phyloP scores from a whole-genome alignment of 1,140 invertebrate genomes.

The Bombus pyrosoma region DNA sequence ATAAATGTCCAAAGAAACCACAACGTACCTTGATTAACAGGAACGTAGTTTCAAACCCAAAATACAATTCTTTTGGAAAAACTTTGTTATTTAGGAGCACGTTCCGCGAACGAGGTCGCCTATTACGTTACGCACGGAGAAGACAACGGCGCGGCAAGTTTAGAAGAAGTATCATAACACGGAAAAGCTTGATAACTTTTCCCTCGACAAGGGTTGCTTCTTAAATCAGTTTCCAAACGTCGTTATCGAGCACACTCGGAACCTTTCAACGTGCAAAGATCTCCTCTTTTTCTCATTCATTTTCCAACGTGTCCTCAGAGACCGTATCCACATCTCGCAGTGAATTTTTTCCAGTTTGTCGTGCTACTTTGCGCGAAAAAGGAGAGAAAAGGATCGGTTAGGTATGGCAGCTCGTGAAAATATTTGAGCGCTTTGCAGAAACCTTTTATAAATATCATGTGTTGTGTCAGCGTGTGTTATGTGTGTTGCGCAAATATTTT shows the following conservation, averaged over 20 bases:
- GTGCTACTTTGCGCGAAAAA: background rate
- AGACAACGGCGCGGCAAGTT: background rate
- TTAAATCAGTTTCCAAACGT: constrained; percentile 33
- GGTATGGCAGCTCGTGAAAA: too few relatives aligned
- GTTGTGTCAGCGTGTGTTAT: too few relatives aligned
- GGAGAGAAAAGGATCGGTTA: too few relatives aligned
- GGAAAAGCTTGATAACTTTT: constrained; percentile 9
- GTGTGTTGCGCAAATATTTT: too few relatives aligned
- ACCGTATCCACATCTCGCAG: background rate
- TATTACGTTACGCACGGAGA: background rate
- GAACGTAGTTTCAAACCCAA: background rate
- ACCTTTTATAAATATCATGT: too few relatives aligned
- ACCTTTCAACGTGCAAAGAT: background rate
- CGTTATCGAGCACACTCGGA: background rate
- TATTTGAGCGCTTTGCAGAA: too few relatives aligned
- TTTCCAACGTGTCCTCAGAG: background rate
- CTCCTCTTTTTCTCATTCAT: background rate
- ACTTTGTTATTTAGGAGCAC: background rate
- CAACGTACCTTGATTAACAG: background rate
- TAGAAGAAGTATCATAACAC: constrained; percentile 21
- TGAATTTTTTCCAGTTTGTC: constrained; percentile 4
- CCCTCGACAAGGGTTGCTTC: background rate
- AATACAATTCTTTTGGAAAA: background rate
- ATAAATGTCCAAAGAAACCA: background rate
- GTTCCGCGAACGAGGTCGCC: background rate